Percentiles rank a stretch among this genome's conserved stretches.
These are phyloP conservation scores for Drosophila incognita DNA, from an alignment of 2,888 invertebrate genomes.

Conservation along the genomic window DNA sequence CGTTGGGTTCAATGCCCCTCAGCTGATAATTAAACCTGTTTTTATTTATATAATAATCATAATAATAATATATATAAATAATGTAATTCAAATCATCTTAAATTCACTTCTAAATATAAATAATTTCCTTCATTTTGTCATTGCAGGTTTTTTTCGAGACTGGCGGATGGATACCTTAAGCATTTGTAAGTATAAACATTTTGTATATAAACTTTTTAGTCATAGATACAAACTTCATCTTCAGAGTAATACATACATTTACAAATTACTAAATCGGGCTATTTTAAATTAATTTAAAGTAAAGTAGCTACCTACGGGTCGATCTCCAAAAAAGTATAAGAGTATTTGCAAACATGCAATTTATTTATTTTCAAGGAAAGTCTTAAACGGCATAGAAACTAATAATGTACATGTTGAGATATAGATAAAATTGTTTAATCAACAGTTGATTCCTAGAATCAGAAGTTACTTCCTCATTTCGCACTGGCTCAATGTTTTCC, in stretches of 20 bases:
- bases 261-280: accelerated
- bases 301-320: not conserved
- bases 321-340: too few species aligned
- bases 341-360: too few species aligned
- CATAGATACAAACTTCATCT: not conserved
- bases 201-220: too few species aligned
- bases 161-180: slow-evolving; percentile 54
- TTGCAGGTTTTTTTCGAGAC: slow-evolving; percentile 47
- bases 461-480: too few species aligned
- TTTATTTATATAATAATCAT: not conserved
- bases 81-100: not conserved
- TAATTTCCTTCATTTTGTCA: slow-evolving; percentile 7
- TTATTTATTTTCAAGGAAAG: too few species aligned
- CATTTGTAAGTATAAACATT: slow-evolving; percentile 46
- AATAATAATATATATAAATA: not conserved
- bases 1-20: slow-evolving; percentile 53
- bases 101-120: slow-evolving; percentile 1
- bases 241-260: not conserved
- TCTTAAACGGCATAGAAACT: too few species aligned
- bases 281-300: not conserved
- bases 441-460: too few species aligned
- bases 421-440: too few species aligned
- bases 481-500: too few species aligned
- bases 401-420: too few species aligned
- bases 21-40: not conserved